Evolutionary conservation across 2,797 vertebrate species (phyloP), one percentile per base, ranked within the genome.

Genomic region (Chaunax sp.): DNA sequence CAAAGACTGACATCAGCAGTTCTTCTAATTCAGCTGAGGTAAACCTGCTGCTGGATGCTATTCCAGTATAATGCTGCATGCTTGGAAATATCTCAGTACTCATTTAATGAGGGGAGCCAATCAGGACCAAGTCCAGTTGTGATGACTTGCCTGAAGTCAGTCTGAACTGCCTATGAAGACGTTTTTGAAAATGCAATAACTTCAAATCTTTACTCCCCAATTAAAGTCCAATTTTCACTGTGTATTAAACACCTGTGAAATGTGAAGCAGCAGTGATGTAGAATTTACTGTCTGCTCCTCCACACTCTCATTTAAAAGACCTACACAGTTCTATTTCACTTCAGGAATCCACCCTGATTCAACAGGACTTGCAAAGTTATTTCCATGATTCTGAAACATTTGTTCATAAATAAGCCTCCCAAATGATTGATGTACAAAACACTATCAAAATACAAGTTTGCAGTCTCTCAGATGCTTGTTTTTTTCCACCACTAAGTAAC

Each of bases 221-320:
- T 75, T 73, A 66, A 65, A 79, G 15, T 62, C 54, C 9, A 59
- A 65, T 69, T 75, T 67, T 70, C 58, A 60, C 64, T 45, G 47
- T 55, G 44, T 54, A 71, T 74, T 46, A 58, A 76, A 69, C n/a
- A 49, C 30, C 16, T 56, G 25, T 52, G 59, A 49, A 54, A 68
- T 46, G 44, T 50, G 65, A 67, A 46, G 11, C 25, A 52, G 56
- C 56, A 41, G 40, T 44, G 37, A 50, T 60, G 30, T 19, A 16
- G 49, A 47, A 40, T 59, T 54, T 30, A 55, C 49, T 4, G 47
- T 54, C 16, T 64, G 20, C 45, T 49, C 46, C 37, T 57, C 38
- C 35, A 33, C 30, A 45, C 23, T 30, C 65, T 51, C 38, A 58
- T 51, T 65, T 52, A 14, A 50, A 67, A 56, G 35, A 15, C 9